A percentile compares a stretch with the other conserved stretches of the same genome.
Evolutionary conservation across 2,888 invertebrate species (phyloP).

Genomic region (Apodemia duryi): DNA sequence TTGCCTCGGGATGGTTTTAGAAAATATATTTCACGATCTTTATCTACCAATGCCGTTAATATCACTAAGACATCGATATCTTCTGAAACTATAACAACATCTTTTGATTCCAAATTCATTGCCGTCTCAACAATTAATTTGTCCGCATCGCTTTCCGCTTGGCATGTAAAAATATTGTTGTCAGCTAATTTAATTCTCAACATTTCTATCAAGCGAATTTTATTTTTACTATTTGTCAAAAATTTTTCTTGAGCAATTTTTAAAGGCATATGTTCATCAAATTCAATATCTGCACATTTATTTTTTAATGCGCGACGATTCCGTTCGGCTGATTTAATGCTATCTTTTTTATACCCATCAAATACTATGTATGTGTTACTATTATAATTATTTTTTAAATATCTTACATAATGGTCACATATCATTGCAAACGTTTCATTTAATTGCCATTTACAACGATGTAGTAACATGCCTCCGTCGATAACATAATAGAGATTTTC

Average conservation of each 20-base stretch:
- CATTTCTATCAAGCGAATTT: constrained; percentile 16
- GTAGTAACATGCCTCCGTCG: constrained; percentile 25
- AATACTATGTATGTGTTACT: constrained; percentile 25
- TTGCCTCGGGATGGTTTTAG: constrained; percentile 17
- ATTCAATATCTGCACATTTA: constrained; percentile 20
- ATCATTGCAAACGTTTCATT: constrained; percentile 26
- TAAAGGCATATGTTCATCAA: constrained; percentile 17
- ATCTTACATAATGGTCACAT: constrained; percentile 23
- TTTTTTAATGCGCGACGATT: constrained; percentile 19
- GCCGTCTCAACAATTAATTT: constrained; percentile 12
- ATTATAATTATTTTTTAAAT: constrained; percentile 25
- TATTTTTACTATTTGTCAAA: constrained; percentile 17
- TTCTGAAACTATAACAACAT: constrained; percentile 10
- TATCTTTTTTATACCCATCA: constrained; percentile 15
- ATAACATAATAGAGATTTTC: constrained; percentile 26
- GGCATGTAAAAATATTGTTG: constrained; percentile 9
- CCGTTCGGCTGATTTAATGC: constrained; percentile 18
- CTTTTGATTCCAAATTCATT: constrained; percentile 13
- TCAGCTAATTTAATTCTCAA: constrained; percentile 5
- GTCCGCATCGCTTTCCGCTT: constrained; percentile 8
- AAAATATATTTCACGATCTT: constrained; percentile 14
- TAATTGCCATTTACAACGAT: constrained; percentile 25
- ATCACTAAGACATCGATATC: constrained; percentile 12
- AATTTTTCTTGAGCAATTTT: constrained; percentile 18
- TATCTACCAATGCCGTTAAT: constrained; percentile 8